Evolutionary conservation across 2,797 vertebrate species (phyloP), one percentile per base, ranked within the genome.

Genomic region (Silurus lanzhouensis): DNA sequence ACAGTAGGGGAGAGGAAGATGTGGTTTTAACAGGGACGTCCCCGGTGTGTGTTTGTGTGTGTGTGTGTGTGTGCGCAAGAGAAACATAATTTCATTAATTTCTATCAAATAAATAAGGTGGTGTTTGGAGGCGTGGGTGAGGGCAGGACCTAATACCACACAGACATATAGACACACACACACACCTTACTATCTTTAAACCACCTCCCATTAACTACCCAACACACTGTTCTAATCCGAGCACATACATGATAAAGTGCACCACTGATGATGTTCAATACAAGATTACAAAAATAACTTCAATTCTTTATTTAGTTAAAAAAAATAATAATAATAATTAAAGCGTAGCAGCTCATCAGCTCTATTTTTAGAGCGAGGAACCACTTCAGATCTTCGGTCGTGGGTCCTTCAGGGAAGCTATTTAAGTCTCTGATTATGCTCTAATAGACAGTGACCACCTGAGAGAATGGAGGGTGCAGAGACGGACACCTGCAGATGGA

Each of bases 401-500:
- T 8, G 6, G 22, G 78, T 85, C 80, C 92, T 92, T 91, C 75
- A 91, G 67, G 46, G 2, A 58, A 52, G 83, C 88, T 89, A 82
- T 90, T 89, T 81, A 77, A 82, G 87, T 68, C 66, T 63, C 88
- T 93, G 90, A 94, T 94, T 94, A 89, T 87, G 3, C 88, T 61
- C 81, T 60, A 67, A 82, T 85, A 88, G 55, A 38, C n/a, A 12
- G 6, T 12, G 15, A 81, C 64, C 71, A 31, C 88, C 6, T 66
- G 84, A 57, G 91, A 55, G 82, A 57, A 5, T 22, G 14, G 31
- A 46, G 9, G 63, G 22, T 5, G 10, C n/a, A 75, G 52, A 52
- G 10, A 44, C 31, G 6, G 12, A 57, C n/a, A 57, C 1, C 22
- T 20, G 2, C 44, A 48, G 22, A 74, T 1, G n/a, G 5, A 52